These are phyloP conservation scores for Phaethon lepturus DNA, from an alignment of 2,113 vertebrate species.

Conservation along the genomic window DNA sequence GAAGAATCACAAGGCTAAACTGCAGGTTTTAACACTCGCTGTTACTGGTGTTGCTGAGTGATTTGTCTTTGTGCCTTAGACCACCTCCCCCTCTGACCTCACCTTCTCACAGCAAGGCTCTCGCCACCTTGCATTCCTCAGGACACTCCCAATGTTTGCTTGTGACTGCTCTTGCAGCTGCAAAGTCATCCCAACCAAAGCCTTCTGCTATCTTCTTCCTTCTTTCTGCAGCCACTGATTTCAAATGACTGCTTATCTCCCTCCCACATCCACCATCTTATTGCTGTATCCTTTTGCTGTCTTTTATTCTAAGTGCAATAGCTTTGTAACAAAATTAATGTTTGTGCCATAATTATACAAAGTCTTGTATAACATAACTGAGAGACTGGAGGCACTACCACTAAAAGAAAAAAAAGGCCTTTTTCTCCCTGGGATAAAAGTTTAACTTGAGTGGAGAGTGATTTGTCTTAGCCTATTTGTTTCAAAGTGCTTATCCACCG, in stretches of 20 bases:
- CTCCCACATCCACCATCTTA: neutral
- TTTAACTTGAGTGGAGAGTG: neutral
- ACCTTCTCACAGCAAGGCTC: neutral
- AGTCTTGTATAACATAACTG: neutral
- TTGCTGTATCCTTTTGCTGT: neutral
- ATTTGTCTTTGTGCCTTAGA: neutral
- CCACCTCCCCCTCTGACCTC: neutral
- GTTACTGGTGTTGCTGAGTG: neutral
- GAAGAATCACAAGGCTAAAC: neutral
- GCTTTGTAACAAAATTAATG: neutral
- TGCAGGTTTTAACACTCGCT: neutral
- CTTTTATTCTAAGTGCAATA: neutral
- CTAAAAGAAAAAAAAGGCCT: neutral
- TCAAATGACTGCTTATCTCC: neutral
- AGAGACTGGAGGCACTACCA: neutral
- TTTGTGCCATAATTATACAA: neutral
- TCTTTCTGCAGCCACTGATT: neutral
- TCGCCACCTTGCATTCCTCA: neutral
- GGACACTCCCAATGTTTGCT: neutral
- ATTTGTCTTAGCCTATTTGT: neutral
- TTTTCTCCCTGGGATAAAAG: neutral
- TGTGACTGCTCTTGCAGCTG: neutral
- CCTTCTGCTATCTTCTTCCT: neutral
- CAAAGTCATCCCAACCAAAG: neutral
- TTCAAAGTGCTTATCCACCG: neutral